Percentiles rank a stretch among this genome's conserved stretches.
phyloP scores from a whole-genome alignment of 2,888 invertebrate genomes.

The Sarcophaga rosellei region DNA sequence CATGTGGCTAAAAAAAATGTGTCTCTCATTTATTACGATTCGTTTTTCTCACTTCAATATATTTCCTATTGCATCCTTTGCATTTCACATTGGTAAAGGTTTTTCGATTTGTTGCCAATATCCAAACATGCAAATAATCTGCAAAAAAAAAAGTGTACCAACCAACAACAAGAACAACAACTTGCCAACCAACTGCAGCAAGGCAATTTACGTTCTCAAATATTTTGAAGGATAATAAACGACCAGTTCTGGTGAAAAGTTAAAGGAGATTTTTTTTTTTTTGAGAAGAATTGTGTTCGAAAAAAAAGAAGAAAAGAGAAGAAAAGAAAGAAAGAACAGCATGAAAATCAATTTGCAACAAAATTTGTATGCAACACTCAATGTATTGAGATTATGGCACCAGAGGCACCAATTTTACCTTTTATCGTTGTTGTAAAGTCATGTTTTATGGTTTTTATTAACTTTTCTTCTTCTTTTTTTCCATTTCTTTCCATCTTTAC shows the following conservation, averaged over 20 bases:
- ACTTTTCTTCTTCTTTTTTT: not conserved
- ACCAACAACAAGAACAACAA: not conserved
- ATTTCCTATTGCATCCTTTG: too few relatives aligned
- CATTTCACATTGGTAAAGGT: not conserved
- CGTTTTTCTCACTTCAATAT: too few relatives aligned
- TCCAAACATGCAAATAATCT: constrained; percentile 9
- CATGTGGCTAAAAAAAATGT: too few relatives aligned
- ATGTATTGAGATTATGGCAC: constrained; percentile 50
- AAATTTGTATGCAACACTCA: constrained; percentile 51
- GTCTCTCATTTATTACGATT: too few relatives aligned
- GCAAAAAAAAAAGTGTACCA: not conserved
- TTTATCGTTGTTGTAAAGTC: constrained; percentile 57
- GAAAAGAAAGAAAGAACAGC: not conserved
- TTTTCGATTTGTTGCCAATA: not conserved
- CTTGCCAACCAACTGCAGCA: constrained; percentile 19
- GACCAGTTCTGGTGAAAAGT: constrained; percentile 19
- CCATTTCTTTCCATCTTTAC: not conserved
- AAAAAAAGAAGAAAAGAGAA: not conserved
- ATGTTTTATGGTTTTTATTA: constrained; percentile 62
- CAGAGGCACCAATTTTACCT: constrained; percentile 35
- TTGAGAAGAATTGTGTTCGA: not conserved
- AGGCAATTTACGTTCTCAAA: constrained; percentile 32
- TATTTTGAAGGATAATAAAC: constrained; percentile 32
- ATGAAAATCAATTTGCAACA: constrained; percentile 57
- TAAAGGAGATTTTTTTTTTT: not conserved